Percentiles rank a stretch among this genome's conserved stretches.
Conservation (phyloP, 2,888 invertebrate genomes). For the Leptinotarsa tumamoca region DNA sequence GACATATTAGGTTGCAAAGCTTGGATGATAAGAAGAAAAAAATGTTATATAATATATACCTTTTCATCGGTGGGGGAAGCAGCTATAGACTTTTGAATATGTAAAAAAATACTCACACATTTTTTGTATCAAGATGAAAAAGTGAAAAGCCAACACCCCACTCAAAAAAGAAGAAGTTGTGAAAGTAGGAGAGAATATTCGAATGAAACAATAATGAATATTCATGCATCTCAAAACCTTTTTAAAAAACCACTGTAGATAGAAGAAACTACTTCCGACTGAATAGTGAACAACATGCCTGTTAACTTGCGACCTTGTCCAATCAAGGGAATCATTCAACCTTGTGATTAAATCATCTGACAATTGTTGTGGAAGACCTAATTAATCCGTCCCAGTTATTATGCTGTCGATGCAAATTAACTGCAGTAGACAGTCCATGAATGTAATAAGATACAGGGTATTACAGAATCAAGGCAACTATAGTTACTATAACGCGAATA, state of each 20-base stretch:
- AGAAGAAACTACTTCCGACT: neutral
- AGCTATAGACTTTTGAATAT: too few relatives aligned
- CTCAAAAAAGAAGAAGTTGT: too few relatives aligned
- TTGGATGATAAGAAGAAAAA: too few relatives aligned
- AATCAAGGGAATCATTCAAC: conserved; percentile 7
- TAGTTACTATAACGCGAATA: neutral
- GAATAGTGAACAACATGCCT: neutral
- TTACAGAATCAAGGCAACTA: neutral
- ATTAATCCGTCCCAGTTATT: conserved; percentile 5
- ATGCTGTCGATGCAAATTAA: neutral
- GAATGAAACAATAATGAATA: neutral
- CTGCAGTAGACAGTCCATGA: conserved; percentile 5
- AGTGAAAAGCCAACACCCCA: too few relatives aligned
- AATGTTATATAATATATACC: too few relatives aligned
- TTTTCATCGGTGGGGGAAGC: too few relatives aligned
- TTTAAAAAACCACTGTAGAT: neutral
- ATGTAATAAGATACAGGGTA: neutral
- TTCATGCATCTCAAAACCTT: neutral
- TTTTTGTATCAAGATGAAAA: too few relatives aligned
- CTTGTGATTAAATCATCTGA: conserved; percentile 10
- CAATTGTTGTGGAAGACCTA: conserved; percentile 21
- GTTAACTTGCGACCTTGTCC: neutral
- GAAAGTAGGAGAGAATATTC: too few relatives aligned
- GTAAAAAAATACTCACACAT: too few relatives aligned
- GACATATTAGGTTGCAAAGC: too few relatives aligned